phyloP scores from a whole-genome alignment of 2,797 vertebrate genomes.

The Myripristis jacobus region DNA sequence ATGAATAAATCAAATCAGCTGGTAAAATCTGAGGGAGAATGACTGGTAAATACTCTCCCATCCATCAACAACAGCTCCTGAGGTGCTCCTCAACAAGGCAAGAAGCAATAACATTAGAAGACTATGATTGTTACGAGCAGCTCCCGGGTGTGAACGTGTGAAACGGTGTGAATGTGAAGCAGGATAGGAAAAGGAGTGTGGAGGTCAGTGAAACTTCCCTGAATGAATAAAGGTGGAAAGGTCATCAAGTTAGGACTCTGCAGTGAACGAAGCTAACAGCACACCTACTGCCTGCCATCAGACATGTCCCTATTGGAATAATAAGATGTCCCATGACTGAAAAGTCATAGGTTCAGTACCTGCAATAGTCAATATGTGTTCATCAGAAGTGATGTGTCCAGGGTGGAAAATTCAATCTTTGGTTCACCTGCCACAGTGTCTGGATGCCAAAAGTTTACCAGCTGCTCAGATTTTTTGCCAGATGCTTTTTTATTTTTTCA shows the following conservation, averaged over 20 bases:
- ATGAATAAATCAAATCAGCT: too few relatives aligned
- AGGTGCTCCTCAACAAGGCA: too few relatives aligned
- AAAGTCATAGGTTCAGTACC: slow-evolving; percentile 21
- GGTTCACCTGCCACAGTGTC: too few relatives aligned
- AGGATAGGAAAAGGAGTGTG: slow-evolving; percentile 20
- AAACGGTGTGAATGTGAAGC: slow-evolving; percentile 40
- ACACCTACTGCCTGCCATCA: neutral
- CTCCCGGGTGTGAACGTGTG: slow-evolving; percentile 33
- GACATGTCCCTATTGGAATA: slow-evolving; percentile 44
- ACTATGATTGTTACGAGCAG: too few relatives aligned
- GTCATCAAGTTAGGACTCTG: slow-evolving; percentile 20
- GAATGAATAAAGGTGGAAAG: slow-evolving; percentile 23
- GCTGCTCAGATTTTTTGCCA: too few relatives aligned
- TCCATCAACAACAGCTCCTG: too few relatives aligned
- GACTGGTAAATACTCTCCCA: too few relatives aligned
- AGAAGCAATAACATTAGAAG: too few relatives aligned
- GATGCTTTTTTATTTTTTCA: too few relatives aligned
- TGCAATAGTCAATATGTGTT: neutral
- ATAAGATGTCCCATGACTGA: slow-evolving; percentile 17
- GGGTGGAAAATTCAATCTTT: too few relatives aligned
- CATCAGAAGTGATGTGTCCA: neutral
- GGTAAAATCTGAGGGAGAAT: too few relatives aligned
- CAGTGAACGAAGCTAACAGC: neutral
- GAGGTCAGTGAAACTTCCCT: slow-evolving; percentile 13
- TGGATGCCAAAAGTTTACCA: too few relatives aligned